Percentiles rank a stretch among this genome's conserved stretches.
Evolutionary conservation across 2,888 invertebrate genomes (phyloP).

Genomic region (Barypeithes pellucidus): DNA sequence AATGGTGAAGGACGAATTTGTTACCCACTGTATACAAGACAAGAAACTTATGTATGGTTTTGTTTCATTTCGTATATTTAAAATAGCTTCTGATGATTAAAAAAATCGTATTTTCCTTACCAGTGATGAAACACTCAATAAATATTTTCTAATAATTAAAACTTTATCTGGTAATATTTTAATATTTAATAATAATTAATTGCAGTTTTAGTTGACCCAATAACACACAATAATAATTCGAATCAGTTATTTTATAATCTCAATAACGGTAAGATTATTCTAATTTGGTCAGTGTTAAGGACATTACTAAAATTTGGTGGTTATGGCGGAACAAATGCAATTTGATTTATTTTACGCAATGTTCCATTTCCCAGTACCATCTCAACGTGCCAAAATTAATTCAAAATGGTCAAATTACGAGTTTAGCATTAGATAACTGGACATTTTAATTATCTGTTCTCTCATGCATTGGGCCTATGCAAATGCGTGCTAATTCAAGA

Average conservation of each 20-base stretch:
- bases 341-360: constrained; percentile 19
- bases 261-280: neutral
- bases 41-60: no score
- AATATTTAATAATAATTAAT: neutral
- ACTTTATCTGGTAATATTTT: no score
- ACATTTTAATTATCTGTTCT: no score
- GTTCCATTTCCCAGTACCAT: constrained; percentile 14
- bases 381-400: neutral
- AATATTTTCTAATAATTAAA: no score
- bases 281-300: neutral
- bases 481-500: no score
- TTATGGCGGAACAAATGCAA: constrained; percentile 11
- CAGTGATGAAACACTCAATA: no score
- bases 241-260: neutral
- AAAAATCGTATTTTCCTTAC: no score
- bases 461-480: no score
- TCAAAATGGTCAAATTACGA: neutral
- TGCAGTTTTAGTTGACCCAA: neutral
- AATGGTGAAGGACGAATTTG: no score
- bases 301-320: constrained; percentile 11
- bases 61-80: no score
- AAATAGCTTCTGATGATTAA: no score
- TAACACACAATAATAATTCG: constrained; percentile 1
- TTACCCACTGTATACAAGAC: no score
- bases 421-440: neutral